phyloP scores from a whole-genome alignment of 2,797 vertebrate genomes.

The Coregonus suidteri region DNA sequence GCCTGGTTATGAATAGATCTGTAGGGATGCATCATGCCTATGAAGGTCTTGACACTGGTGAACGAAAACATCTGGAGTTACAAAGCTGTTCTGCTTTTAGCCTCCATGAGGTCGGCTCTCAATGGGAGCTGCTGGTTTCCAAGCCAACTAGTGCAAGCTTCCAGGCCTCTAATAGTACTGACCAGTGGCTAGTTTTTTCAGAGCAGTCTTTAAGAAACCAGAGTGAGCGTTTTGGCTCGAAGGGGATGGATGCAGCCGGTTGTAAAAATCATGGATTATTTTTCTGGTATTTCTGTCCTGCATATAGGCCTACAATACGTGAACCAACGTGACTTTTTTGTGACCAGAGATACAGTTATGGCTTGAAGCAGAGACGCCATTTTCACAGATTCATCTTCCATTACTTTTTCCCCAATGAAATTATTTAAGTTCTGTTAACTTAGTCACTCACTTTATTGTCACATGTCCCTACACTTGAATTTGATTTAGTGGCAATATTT shows the following conservation, averaged over 20 bases:
- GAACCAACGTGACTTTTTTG: neutral
- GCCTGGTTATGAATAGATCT: conserved; percentile 12
- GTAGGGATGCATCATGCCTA: conserved; percentile 13
- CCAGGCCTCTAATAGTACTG: conserved; percentile 23
- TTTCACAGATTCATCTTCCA: neutral
- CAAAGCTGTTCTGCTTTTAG: conserved; percentile 6
- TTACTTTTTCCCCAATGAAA: neutral
- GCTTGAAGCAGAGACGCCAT: neutral
- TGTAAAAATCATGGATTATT: neutral
- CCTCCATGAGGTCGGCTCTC: neutral
- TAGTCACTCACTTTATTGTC: neutral
- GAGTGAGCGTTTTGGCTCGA: neutral
- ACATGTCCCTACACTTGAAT: neutral
- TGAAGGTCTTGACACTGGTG: conserved; percentile 11
- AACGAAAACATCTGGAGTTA: conserved; percentile 29
- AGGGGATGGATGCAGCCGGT: neutral
- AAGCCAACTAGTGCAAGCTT: conserved; percentile 18
- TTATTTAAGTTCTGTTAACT: neutral
- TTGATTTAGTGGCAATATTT: conserved; percentile 2
- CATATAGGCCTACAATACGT: neutral
- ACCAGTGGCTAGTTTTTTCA: conserved; percentile 29
- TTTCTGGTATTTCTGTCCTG: neutral
- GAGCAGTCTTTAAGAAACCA: conserved; percentile 30
- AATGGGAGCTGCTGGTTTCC: neutral
- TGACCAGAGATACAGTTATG: neutral